Conservation (phyloP, 2,888 invertebrate species). For the Cerastoderma edule region DNA sequence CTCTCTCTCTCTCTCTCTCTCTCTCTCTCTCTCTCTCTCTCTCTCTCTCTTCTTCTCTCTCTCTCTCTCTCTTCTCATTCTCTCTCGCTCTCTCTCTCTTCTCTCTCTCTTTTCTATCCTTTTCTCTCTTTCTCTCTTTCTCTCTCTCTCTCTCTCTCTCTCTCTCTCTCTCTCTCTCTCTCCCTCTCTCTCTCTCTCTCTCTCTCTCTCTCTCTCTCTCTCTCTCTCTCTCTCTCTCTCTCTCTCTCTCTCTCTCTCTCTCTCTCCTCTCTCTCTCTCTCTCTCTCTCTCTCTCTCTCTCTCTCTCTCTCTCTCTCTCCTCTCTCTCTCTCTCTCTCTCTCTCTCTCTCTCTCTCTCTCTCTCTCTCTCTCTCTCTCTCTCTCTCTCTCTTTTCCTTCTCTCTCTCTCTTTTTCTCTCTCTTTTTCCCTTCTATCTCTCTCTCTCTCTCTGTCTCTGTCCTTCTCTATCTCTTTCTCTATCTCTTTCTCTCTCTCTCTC, state of each 20-base stretch:
- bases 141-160: neutral
- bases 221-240: neutral
- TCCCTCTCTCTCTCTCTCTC: neutral
- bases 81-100: too few relatives aligned
- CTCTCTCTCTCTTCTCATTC: too few relatives aligned
- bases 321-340: neutral
- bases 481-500: neutral
- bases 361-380: neutral
- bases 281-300: neutral
- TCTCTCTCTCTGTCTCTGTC: too few relatives aligned
- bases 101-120: too few relatives aligned
- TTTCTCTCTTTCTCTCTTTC: too few relatives aligned
- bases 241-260: neutral
- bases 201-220: neutral
- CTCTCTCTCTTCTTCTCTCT: too few relatives aligned
- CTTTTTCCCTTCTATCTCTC: neutral
- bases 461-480: neutral
- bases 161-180: neutral
- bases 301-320: neutral
- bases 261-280: neutral
- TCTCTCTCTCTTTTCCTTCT: neutral
- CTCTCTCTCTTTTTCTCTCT: neutral
- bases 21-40: too few relatives aligned
- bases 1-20: too few relatives aligned
- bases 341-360: neutral